Evolutionary conservation across 2,113 vertebrate species (phyloP), one percentile per base, ranked within the genome.

Genomic region (Equus przewalskii): DNA sequence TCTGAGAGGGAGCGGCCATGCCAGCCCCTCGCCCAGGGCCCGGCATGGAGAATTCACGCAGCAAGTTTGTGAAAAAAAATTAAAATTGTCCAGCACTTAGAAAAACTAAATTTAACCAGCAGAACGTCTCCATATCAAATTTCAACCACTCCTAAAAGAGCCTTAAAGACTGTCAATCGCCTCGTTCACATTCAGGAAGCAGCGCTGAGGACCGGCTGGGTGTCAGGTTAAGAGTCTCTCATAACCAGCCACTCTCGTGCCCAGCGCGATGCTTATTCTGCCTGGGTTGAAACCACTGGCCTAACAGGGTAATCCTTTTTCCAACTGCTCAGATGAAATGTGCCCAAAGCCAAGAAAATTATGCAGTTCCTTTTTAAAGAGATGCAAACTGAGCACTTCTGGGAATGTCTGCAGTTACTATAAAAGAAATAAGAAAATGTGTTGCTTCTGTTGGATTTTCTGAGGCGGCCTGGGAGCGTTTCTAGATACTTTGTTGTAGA

Each of bases 331-430:
- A 76, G 60, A 70, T 64, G 75, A 70, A 69, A 84, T 49, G 49
- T 51, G 88, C 60, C 94, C 54, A 10, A 62, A 22, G 44, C 86
- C 51, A 73, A 95, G 91, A 87, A 87, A 97, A 82, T 30, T 16
- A 26, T 14, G 60, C 22, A 36, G 46, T 46, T 69, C 58, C 16
- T 54, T 60, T 69, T 87, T 24, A 87, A 69, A 51, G 46, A 88
- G 58, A 70, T 58, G 28, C 21, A 65, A 9, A 36, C 49, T 15
- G 24, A 89, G 49, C 54, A 49, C 24, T 24, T 67, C 70, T 58
- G 64, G 70, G 21, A 81, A 28, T 24, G 7, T 41, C 62, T 26
- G 28, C 16, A 7, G 26, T 78, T 30, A 60, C 54, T 65, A 18
- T 33, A 41, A 49, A 69, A 91, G 46, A 22, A 46, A 22, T 51